phyloP scores from a whole-genome alignment of 2,113 vertebrate species.

The Lanius collurio region DNA sequence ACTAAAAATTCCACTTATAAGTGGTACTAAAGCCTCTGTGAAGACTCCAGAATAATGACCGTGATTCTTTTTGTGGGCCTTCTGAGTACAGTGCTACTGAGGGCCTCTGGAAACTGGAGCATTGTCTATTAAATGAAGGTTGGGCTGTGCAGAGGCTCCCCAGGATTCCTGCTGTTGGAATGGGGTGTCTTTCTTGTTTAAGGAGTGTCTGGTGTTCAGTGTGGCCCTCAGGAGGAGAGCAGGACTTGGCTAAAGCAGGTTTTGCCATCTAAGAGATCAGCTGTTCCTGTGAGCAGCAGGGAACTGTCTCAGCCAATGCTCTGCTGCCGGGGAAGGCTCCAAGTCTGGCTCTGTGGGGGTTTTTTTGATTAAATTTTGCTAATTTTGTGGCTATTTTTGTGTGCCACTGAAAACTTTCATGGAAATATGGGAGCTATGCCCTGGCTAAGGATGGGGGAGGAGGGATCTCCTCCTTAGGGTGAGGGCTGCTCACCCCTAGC shows the following conservation, averaged over 20 bases:
- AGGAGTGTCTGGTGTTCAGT: not conserved
- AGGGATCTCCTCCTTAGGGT: not conserved
- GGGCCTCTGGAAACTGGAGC: not conserved
- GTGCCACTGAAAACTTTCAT: not conserved
- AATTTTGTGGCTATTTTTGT: not conserved
- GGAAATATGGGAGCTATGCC: not conserved
- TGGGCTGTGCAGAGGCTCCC: not conserved
- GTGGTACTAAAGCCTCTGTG: not conserved
- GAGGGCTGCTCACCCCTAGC: not conserved
- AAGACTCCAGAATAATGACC: not conserved
- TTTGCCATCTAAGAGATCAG: not conserved
- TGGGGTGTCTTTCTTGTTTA: not conserved
- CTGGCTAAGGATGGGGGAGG: not conserved
- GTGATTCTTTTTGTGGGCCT: not conserved
- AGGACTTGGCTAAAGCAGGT: not conserved
- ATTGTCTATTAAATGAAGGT: too few relatives aligned
- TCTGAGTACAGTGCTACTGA: not conserved
- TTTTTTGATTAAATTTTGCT: not conserved
- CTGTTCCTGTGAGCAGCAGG: not conserved
- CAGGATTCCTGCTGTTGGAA: not conserved
- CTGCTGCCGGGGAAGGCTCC: not conserved
- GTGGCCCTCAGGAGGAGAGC: accelerated
- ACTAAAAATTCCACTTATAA: not conserved
- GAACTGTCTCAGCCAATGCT: not conserved
- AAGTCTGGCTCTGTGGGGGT: not conserved